Percentiles rank a stretch among this genome's conserved stretches.
Evolutionary conservation across 2,888 invertebrate genomes (phyloP).

Genomic region (Philereme transversata): DNA sequence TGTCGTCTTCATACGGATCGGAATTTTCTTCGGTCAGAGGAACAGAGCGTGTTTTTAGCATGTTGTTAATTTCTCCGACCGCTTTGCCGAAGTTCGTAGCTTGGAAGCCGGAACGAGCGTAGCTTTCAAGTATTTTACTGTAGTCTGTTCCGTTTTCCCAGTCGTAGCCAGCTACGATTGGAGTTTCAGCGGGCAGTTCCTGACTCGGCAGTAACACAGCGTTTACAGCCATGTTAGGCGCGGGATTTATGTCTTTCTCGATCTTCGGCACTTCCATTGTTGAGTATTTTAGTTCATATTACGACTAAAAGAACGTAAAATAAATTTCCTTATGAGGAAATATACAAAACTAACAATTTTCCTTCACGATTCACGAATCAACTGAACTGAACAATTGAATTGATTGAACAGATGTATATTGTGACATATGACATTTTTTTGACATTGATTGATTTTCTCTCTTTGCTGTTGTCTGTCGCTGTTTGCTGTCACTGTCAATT

Average conservation of each 20-base stretch:
- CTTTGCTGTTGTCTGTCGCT: too few relatives aligned
- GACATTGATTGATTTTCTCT: not conserved
- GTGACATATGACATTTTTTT: slow-evolving; percentile 4
- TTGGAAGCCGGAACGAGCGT: slow-evolving; percentile 95
- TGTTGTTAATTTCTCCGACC: slow-evolving; percentile 95
- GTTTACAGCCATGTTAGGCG: slow-evolving; percentile 84
- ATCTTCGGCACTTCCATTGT: slow-evolving; percentile 60
- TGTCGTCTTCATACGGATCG: slow-evolving; percentile 89
- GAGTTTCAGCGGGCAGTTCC: slow-evolving; percentile 86
- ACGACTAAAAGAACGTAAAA: not conserved
- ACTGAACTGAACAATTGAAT: not conserved
- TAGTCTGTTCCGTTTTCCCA: slow-evolving; percentile 96
- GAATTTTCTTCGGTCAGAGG: slow-evolving; percentile 87
- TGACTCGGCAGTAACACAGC: slow-evolving; percentile 89
- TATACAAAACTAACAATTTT: not conserved
- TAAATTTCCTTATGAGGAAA: not conserved
- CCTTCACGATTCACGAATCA: not conserved
- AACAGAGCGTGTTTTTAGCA: slow-evolving; percentile 90
- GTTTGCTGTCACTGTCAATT: too few relatives aligned
- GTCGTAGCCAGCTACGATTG: slow-evolving; percentile 93
- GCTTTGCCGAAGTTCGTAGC: slow-evolving; percentile 97
- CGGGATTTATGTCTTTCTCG: slow-evolving; percentile 56
- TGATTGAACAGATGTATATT: too few relatives aligned
- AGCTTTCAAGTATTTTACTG: slow-evolving; percentile 91
- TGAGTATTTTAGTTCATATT: slow-evolving; percentile 24